Conservation (phyloP, 2,797 vertebrate species). For the Eupleurogrammus muticus region DNA sequence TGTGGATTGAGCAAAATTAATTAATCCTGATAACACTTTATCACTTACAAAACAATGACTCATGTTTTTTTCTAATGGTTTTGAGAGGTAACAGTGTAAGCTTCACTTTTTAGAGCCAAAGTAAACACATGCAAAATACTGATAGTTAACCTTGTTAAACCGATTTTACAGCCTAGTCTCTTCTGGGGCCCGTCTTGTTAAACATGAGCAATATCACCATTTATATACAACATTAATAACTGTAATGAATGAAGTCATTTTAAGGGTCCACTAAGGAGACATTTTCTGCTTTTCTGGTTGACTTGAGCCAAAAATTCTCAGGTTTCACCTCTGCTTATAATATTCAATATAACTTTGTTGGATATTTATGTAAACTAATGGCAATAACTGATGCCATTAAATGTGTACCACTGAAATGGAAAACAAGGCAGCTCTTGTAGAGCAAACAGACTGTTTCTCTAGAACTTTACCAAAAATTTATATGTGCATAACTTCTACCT, state of each 20-base stretch:
- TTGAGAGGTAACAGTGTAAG: too few relatives aligned
- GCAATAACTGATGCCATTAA: background rate
- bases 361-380: background rate
- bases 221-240: background rate
- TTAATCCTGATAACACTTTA: too few relatives aligned
- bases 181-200: background rate
- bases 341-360: background rate
- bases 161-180: background rate
- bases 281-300: background rate
- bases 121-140: background rate
- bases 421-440: slow-evolving; percentile 2
- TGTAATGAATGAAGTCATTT: background rate
- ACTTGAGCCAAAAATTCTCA: background rate
- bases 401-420: background rate
- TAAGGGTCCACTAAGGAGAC: background rate
- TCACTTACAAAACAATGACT: too few relatives aligned
- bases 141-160: background rate
- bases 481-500: slow-evolving; percentile 20
- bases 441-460: background rate
- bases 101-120: too few relatives aligned
- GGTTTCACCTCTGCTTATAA: background rate
- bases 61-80: too few relatives aligned
- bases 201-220: background rate
- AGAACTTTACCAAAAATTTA: background rate
- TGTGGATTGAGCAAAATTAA: too few relatives aligned